These are phyloP conservation scores for Magallana angulata DNA, from an alignment of 1,140 invertebrate species.

Conservation along the genomic window DNA sequence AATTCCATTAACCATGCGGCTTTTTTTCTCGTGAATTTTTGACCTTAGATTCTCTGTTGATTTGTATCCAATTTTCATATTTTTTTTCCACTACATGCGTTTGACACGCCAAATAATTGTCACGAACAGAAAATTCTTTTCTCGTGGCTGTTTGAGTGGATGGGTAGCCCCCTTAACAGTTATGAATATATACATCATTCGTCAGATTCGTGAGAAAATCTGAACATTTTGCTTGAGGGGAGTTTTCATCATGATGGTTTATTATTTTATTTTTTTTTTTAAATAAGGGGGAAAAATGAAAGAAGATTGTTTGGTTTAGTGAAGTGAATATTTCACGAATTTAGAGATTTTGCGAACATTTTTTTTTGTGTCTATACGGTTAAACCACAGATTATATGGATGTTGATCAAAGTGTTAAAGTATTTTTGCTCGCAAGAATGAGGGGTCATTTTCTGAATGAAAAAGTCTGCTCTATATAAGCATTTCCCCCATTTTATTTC, in stretches of 20 bases:
- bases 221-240: not conserved
- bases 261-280: no score
- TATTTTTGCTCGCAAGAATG: not conserved
- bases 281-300: no score
- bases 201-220: slow-evolving; percentile 14
- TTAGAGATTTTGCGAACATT: no score
- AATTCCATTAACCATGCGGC: not conserved
- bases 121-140: not conserved
- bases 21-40: not conserved
- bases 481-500: not conserved
- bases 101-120: slow-evolving; percentile 10
- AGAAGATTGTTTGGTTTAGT: no score
- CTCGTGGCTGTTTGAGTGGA: not conserved
- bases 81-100: not conserved
- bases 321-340: no score
- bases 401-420: not conserved
- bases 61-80: slow-evolving; percentile 34
- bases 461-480: no score
- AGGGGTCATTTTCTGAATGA: not conserved
- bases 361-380: no score
- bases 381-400: no score
- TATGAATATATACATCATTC: slow-evolving; percentile 26
- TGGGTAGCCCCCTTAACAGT: not conserved
- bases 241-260: not conserved
- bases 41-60: slow-evolving; percentile 1